Evolutionary conservation across 2,888 invertebrate species (phyloP), one percentile per base, ranked within the genome.

Genomic region (Sphinx pinastri): DNA sequence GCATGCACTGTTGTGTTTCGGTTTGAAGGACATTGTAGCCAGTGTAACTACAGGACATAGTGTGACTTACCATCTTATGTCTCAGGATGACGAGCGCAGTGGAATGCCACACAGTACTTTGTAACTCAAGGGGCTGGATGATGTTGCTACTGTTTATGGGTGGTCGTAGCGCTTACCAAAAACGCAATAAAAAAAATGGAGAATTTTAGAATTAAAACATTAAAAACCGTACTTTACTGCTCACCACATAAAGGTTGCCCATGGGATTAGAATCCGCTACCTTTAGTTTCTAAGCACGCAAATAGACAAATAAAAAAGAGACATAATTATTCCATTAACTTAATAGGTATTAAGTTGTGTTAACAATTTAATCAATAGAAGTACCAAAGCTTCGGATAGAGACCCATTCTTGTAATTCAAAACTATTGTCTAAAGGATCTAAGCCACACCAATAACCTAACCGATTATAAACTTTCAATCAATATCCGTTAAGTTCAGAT

Each of bases 241-340:
- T 38, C 8, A 38, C 38, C 38, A 1, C n/a, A 7, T 3, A n/a
- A n/a, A 52, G 13, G n/a, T 52, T 52, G 4, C 52, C 52, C 52
- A 5, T 19, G 54, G 54, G 55, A 55, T 19, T 55, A 6, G 19
- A 55, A 55, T 10, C 19, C 11, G 55, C 55, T 55, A 55, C 19
- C 19, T 19, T 19, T 19, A 3, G 12, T 19, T 19, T 19, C 54
- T 55, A 11, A 19, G 10, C 55, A 55, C 55, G 55, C 55, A 55
- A 10, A n/a, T n/a, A 16, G 19, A 19, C 25, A 25, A 25, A 25
- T 25, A 25, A 55, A 19, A 55, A 6, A 19, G 4, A 55, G 19
- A 55, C 55, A 55, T 55, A 14, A 55, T 12, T 55, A 55, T 55
- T 55, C 55, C 55, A 55, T 55, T 55, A 55, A 19, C 55, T 19